Percentiles rank a stretch among this genome's conserved stretches.
These are phyloP conservation scores for Pyrrhosoma nymphula DNA, from an alignment of 2,888 invertebrate genomes.

Conservation along the genomic window DNA sequence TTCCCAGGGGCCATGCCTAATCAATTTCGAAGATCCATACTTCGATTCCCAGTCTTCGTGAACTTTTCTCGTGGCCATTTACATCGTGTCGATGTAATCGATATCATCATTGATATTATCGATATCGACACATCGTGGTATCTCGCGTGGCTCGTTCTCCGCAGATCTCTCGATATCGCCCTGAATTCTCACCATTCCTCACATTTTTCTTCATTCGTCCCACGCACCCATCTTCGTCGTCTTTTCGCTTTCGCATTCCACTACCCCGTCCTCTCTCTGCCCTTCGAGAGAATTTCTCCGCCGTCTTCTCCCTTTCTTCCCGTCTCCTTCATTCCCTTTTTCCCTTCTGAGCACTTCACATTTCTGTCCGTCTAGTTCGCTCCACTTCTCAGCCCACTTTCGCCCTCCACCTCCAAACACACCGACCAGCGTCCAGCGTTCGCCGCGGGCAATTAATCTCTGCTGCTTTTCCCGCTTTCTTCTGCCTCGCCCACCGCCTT, in stretches of 20 bases:
- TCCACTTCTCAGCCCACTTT: conserved; percentile 44
- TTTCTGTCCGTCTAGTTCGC: conserved; percentile 46
- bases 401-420: background rate
- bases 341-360: conserved; percentile 37
- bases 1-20: too few species aligned
- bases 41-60: too few species aligned
- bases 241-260: too few species aligned
- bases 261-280: too few species aligned
- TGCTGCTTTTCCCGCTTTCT: background rate
- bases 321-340: background rate
- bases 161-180: too few species aligned
- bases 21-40: too few species aligned
- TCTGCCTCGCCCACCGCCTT: background rate
- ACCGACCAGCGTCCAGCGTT: background rate
- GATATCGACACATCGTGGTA: too few species aligned
- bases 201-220: background rate
- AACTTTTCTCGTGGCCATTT: background rate
- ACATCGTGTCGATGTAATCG: too few species aligned
- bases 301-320: background rate
- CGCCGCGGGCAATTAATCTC: background rate
- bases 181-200: too few species aligned
- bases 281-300: background rate
- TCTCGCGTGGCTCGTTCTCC: too few species aligned
- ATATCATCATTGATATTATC: too few species aligned
- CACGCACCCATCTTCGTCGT: background rate